phyloP scores from a whole-genome alignment of 1,140 invertebrate species.

The Ips typographus region DNA sequence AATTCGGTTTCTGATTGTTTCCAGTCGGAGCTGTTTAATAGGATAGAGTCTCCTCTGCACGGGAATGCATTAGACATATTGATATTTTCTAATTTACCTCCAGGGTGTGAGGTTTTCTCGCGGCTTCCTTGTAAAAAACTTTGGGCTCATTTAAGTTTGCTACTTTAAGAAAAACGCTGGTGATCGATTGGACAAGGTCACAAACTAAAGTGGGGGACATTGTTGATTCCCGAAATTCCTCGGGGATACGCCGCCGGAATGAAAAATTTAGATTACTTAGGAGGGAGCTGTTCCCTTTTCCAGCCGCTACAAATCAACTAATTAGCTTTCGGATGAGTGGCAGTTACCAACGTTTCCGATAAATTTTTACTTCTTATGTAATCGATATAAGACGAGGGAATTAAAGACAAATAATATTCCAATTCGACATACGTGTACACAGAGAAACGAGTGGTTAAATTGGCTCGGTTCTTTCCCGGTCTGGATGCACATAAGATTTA shows the following conservation, averaged over 20 bases:
- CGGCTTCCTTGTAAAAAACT: constrained; percentile 17
- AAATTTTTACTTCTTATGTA: background rate
- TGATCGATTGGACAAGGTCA: constrained; percentile 37
- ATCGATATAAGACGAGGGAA: background rate
- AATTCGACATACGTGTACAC: background rate
- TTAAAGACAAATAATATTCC: constrained; percentile 6
- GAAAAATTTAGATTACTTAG: constrained; percentile 53
- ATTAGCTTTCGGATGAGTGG: constrained; percentile 46
- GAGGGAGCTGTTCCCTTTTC: constrained; percentile 48
- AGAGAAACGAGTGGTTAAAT: constrained; percentile 12
- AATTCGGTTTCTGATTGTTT: constrained; percentile 52
- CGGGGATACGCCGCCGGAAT: constrained; percentile 43
- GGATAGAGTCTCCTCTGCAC: constrained; percentile 43
- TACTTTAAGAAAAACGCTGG: constrained; percentile 26
- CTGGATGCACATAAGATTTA: constrained; percentile 30
- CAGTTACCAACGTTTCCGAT: background rate
- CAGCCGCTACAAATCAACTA: constrained; percentile 53
- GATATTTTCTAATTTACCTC: constrained; percentile 3
- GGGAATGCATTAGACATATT: constrained; percentile 47
- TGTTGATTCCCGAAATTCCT: constrained; percentile 35
- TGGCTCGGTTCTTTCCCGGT: constrained; percentile 23
- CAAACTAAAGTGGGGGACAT: constrained; percentile 26
- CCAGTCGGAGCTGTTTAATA: constrained; percentile 50
- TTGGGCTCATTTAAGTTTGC: constrained; percentile 36
- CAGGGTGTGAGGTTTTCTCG: background rate